phyloP scores from a whole-genome alignment of 1,140 invertebrate genomes.

The Artemia franciscana region DNA sequence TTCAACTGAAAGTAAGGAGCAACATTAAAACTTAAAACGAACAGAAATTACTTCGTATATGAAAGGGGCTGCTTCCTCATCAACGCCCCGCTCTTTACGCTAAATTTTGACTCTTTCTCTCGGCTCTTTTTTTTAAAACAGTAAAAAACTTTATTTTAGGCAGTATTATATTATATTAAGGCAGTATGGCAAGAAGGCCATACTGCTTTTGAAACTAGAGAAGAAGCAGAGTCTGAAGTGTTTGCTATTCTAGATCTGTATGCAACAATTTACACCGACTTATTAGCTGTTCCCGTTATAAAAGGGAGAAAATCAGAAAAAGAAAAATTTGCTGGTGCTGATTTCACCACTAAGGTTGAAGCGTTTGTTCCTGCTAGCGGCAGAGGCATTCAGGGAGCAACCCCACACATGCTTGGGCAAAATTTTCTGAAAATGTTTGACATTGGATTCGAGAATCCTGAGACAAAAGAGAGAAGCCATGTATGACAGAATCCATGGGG shows the following conservation, averaged over 20 bases:
- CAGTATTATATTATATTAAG: too few species aligned
- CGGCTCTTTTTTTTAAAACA: too few species aligned
- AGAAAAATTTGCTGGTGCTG: conserved; percentile 96
- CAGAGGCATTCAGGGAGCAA: conserved; percentile 84
- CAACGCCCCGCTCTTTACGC: too few species aligned
- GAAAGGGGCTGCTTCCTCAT: too few species aligned
- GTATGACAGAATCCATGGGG: conserved; percentile 98
- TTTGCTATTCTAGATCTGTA: conserved; percentile 58
- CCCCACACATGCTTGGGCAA: conserved; percentile 93
- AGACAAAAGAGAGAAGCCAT: conserved; percentile 64
- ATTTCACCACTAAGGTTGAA: conserved; percentile 93
- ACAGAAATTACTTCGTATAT: too few species aligned
- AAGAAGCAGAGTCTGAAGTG: conserved; percentile 81
- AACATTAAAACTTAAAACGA: too few species aligned
- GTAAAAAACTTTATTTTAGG: too few species aligned
- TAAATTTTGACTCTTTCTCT: too few species aligned
- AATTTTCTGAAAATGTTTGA: conserved; percentile 99
- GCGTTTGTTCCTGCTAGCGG: conserved; percentile 85
- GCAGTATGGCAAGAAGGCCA: conserved; percentile 99
- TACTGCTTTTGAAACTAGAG: conserved; percentile 58
- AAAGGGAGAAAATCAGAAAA: conserved; percentile 92
- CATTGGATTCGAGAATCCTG: conserved; percentile 76
- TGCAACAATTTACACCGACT: conserved; percentile 62
- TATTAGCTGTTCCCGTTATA: conserved; percentile 84
- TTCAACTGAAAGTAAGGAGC: too few species aligned